These are phyloP conservation scores for Enteromius viviparus DNA, from an alignment of 2,797 vertebrate species.

Conservation along the genomic window DNA sequence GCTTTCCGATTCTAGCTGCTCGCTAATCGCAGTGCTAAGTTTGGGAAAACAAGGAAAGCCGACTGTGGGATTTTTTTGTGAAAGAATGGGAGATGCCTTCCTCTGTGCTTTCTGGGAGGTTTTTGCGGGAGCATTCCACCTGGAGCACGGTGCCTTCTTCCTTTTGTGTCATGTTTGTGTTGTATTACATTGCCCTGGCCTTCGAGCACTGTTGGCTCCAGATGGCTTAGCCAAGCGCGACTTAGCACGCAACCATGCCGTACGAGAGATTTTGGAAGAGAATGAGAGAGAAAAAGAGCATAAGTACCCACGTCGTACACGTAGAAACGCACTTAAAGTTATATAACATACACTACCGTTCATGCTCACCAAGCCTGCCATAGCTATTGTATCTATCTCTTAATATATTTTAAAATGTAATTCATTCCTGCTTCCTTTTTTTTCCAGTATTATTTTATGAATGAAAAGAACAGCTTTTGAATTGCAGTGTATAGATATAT, in stretches of 20 bases:
- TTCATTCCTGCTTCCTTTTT: not conserved
- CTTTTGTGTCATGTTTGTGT: constrained; percentile 71
- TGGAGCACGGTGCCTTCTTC: constrained; percentile 65
- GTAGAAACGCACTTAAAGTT: constrained; percentile 18
- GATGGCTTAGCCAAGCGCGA: constrained; percentile 71
- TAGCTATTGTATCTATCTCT: not conserved
- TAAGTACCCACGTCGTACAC: not conserved
- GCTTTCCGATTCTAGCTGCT: constrained; percentile 2
- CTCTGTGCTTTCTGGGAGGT: constrained; percentile 45
- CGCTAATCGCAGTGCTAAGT: constrained; percentile 6
- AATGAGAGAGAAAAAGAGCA: constrained; percentile 8
- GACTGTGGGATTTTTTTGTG: constrained; percentile 40
- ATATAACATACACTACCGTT: not conserved
- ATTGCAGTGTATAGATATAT: not conserved
- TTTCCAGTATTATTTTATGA: not conserved
- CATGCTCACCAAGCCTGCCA: not conserved
- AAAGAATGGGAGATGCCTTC: constrained; percentile 30
- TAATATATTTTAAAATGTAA: not conserved
- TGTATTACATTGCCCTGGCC: constrained; percentile 70
- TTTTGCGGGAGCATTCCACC: constrained; percentile 69
- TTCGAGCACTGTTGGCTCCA: constrained; percentile 74
- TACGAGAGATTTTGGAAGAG: constrained; percentile 7
- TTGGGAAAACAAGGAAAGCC: constrained; percentile 40
- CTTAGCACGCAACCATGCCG: constrained; percentile 52
- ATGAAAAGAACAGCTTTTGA: not conserved